Conservation (phyloP, 37 sponge, comb jelly and placozoan genomes). For the Tethya wilhelma region DNA sequence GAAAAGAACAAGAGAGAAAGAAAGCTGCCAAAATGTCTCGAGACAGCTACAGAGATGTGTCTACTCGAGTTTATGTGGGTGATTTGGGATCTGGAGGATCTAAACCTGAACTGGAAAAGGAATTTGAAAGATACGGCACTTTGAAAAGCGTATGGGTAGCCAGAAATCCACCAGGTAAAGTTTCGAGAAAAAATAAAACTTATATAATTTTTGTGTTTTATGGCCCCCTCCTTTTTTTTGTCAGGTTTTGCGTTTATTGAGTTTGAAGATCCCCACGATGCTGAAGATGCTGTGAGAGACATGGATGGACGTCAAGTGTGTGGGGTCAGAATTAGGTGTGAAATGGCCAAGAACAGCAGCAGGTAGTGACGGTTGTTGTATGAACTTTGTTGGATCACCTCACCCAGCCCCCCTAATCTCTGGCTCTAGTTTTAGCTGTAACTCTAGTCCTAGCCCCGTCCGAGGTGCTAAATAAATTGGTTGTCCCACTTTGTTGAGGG, state of each 20-base stretch:
- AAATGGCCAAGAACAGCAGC: constrained; percentile 80
- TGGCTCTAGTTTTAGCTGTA: neutral
- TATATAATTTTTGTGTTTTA: neutral
- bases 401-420: too few relatives aligned
- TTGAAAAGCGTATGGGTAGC: constrained; percentile 97
- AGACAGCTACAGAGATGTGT: neutral
- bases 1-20: too few relatives aligned
- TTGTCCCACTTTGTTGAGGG: neutral
- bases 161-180: constrained; percentile 85
- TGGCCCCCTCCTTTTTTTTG: neutral
- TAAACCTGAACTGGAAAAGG: constrained; percentile 87
- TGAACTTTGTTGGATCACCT: too few relatives aligned
- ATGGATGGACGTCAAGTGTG: constrained; percentile 90
- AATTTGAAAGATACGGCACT: constrained; percentile 89
- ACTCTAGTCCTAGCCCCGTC: neutral
- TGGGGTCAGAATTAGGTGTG: constrained; percentile 77
- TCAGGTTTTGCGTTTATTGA: constrained; percentile 95
- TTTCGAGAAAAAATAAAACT: neutral
- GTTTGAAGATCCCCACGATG: constrained; percentile 95
- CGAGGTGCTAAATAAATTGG: neutral
- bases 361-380: constrained; percentile 9
- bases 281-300: constrained; percentile 90
- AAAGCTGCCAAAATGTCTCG: too few relatives aligned
- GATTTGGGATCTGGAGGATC: constrained; percentile 87
- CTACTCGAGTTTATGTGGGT: constrained; percentile 78